Conservation (phyloP, 1,140 invertebrate genomes). For the Patella vulgata region DNA sequence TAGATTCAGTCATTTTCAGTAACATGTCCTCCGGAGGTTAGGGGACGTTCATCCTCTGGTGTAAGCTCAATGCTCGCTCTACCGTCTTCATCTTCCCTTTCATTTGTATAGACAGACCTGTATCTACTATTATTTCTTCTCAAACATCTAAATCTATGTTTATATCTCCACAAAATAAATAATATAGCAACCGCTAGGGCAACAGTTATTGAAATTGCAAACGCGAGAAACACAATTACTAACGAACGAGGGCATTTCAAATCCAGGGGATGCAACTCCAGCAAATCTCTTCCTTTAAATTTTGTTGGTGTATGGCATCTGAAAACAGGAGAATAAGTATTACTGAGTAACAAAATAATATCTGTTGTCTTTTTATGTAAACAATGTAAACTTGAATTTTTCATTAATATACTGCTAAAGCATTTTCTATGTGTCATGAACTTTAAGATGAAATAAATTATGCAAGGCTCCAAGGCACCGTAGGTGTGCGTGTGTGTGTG, state of each 20-base stretch:
- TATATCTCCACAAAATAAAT: background rate
- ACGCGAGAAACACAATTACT: background rate
- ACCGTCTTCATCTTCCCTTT: background rate
- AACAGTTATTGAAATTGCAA: background rate
- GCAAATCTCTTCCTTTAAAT: slow-evolving; percentile 6
- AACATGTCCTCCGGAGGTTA: too few species aligned
- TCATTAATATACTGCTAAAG: too few species aligned
- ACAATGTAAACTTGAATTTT: too few species aligned
- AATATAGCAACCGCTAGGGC: background rate
- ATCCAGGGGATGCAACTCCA: background rate
- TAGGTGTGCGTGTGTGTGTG: too few species aligned
- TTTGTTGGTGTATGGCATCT: slow-evolving; percentile 14
- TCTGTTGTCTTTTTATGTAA: too few species aligned
- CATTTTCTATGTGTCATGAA: too few species aligned
- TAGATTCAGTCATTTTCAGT: too few species aligned
- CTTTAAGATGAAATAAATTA: too few species aligned
- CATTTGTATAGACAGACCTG: slow-evolving; percentile 17
- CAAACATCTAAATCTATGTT: background rate
- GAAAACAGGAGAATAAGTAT: background rate
- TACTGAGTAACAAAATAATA: too few species aligned
- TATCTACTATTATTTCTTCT: slow-evolving; percentile 3
- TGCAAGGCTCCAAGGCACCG: too few species aligned
- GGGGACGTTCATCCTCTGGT: too few species aligned
- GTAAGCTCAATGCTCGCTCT: too few species aligned
- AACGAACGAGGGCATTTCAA: slow-evolving; percentile 8